phyloP scores from a whole-genome alignment of 2,797 vertebrate genomes.

The Sebastes aleutianus region DNA sequence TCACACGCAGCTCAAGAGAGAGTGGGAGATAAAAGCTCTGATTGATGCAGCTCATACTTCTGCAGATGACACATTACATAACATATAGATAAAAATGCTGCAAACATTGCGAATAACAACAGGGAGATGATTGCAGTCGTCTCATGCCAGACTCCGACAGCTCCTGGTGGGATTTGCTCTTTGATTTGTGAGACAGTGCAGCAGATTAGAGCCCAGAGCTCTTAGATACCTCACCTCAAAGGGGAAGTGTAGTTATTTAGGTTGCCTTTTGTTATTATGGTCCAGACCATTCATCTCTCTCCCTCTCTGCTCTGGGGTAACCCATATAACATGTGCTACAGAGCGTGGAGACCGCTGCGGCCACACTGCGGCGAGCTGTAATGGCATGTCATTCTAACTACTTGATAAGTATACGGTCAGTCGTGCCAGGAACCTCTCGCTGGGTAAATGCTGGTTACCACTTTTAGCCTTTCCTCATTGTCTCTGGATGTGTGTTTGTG shows the following conservation, averaged over 20 bases:
- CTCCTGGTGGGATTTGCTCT: slow-evolving; percentile 27
- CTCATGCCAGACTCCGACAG: slow-evolving; percentile 30
- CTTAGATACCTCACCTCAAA: slow-evolving; percentile 58
- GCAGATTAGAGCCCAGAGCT: slow-evolving; percentile 43
- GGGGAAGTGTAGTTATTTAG: slow-evolving; percentile 66
- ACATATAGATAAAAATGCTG: slow-evolving; percentile 9
- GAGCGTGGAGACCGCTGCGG: slow-evolving; percentile 52
- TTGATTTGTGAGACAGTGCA: slow-evolving; percentile 49
- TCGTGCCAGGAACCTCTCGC: slow-evolving; percentile 74
- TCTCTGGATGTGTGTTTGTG: slow-evolving; percentile 71
- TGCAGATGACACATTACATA: slow-evolving; percentile 23
- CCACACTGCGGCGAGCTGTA: slow-evolving; percentile 70
- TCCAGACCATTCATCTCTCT: slow-evolving; percentile 44
- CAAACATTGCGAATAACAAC: slow-evolving; percentile 12
- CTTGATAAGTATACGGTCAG: slow-evolving; percentile 79
- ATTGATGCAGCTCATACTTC: not conserved
- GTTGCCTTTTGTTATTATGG: slow-evolving; percentile 68
- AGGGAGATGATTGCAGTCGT: slow-evolving; percentile 30
- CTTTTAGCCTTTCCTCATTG: slow-evolving; percentile 83
- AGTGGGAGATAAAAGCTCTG: slow-evolving; percentile 21
- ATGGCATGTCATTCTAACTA: slow-evolving; percentile 81
- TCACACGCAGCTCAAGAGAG: not conserved
- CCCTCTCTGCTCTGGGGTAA: slow-evolving; percentile 44
- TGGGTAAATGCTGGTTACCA: slow-evolving; percentile 80
- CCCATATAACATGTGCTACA: slow-evolving; percentile 61